Base-by-base conservation (phyloP, 1,140 invertebrate species). In the Colletes latitarsis region DNA sequence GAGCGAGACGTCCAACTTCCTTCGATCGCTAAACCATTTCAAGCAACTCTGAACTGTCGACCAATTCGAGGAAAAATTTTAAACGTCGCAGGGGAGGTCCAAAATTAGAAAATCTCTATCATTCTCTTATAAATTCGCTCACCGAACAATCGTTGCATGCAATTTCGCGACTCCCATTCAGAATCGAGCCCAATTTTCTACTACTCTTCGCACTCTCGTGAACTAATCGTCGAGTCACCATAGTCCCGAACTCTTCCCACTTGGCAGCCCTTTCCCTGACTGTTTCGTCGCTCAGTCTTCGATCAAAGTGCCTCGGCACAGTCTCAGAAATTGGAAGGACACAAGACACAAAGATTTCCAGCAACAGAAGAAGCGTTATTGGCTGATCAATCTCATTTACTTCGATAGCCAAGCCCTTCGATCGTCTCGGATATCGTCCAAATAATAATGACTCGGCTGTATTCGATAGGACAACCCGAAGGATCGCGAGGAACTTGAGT, bases 371-470 rank as follows among this genome's bases (percentile, higher is more conserved):
- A 30, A 30, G 30, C 30, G 30, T 2, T 30, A 30, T 30, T 30
- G 30, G 30, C 30, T 30, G 30, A 30, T 2, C 30, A 2, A 30
- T 30, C 30, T 30, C 30, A 30, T 30, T 30, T 30, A 30, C 2
- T 30, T 30, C 30, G 30, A 30, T 30, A n/a, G n/a, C n/a, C n/a
- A n/a, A n/a, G n/a, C n/a, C n/a, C n/a, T n/a, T n/a, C n/a, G n/a
- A 0, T 30, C 30, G 30, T 30, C 30, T 30, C 30, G 30, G 30
- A 30, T 30, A 30, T 30, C 30, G 30, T 30, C 30, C 30, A 30
- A 30, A 69, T 93, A 93, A 69, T 91, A 89, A 89, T 92, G 91
- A 86, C 87, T 92, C 83, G 91, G 81, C 81, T 91, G 89, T 58
- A 0, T 87, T 88, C 21, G 91, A 90, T 46, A 90, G 84, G 62